Evolutionary conservation across 2,888 invertebrate genomes (phyloP), one percentile per base, ranked within the genome.

Genomic region (Biston stratarius): DNA sequence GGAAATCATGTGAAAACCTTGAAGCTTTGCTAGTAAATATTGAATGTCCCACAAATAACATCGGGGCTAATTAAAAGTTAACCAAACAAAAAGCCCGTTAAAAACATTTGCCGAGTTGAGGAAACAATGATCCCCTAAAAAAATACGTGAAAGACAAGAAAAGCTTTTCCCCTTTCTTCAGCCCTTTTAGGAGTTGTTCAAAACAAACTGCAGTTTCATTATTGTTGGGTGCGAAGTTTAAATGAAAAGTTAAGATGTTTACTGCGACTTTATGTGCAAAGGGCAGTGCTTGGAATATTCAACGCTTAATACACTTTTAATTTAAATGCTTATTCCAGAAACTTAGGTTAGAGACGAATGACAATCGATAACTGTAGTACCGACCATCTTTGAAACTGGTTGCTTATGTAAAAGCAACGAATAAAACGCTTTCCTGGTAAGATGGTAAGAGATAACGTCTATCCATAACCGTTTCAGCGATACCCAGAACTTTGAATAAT

Each of bases 201-300:
- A 52, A 40, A 53, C 61, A 61, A 61, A 66, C 51, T 66, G 65
- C 65, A 66, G 65, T 66, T 56, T 61, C 58, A 61, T 58, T 56
- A 49, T 61, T 47, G 52, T 47, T 61, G 38, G 47, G 14, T 52
- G 45, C 52, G 45, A 62, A 51, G 52, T 53, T 58, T 52, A 33
- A 67, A 61, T 34, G 53, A 58, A 59, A 61, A 67, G 58, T 58
- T 55, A 49, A 60, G 55, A 33, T 36, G 44, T 56, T 60, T 56
- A 49, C 24, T 36, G 36, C 34, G 34, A 44, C 3, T 51, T 52
- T 61, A 36, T 12, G 5, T 45, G 52, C 9, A 53, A 53, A 52
- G 6, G 33, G 34, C 15, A 52, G 42, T 51, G 36, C 14, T 9
- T 53, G 45, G 59, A 58, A 15, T 38, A 10, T 40, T 49, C 6